Percentiles rank a stretch among this genome's conserved stretches.
Conservation (phyloP, 2,888 invertebrate species). For the Tenthredo mesomela region DNA sequence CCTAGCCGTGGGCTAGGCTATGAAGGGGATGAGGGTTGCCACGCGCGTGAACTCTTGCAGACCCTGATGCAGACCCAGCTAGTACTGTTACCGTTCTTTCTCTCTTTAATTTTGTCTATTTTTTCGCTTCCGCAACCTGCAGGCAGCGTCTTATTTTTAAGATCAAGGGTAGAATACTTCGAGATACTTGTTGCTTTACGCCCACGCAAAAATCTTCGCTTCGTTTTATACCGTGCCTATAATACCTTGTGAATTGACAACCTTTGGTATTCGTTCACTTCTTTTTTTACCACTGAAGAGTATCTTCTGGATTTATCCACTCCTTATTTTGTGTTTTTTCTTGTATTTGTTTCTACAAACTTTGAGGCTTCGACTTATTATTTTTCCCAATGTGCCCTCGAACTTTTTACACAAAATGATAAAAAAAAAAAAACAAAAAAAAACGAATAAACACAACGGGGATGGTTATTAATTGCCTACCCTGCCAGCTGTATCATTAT, state of each 20-base stretch:
- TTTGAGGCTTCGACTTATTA: background rate
- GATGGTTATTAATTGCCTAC: background rate
- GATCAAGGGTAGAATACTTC: background rate
- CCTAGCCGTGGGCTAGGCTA: slow-evolving; percentile 42
- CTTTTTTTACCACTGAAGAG: background rate
- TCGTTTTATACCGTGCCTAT: background rate
- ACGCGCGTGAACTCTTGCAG: slow-evolving; percentile 43
- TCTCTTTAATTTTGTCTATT: background rate
- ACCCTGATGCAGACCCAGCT: slow-evolving; percentile 14
- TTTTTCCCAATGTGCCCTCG: background rate
- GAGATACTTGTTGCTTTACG: slow-evolving; percentile 16
- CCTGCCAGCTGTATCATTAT: background rate
- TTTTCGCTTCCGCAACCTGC: slow-evolving; percentile 5
- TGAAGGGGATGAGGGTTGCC: slow-evolving; percentile 33
- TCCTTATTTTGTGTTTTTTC: background rate
- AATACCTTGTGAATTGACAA: background rate
- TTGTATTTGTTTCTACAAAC: background rate
- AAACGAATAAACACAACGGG: background rate
- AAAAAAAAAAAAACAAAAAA: too few species aligned
- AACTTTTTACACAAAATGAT: background rate
- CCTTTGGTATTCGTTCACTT: background rate
- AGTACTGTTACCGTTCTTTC: background rate
- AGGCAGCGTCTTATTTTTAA: background rate
- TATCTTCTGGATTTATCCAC: background rate
- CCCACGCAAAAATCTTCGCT: background rate